A percentile compares a stretch with the other conserved stretches of the same genome.
phyloP scores from a whole-genome alignment of 2,797 vertebrate species.

The Sparidentex hasta region DNA sequence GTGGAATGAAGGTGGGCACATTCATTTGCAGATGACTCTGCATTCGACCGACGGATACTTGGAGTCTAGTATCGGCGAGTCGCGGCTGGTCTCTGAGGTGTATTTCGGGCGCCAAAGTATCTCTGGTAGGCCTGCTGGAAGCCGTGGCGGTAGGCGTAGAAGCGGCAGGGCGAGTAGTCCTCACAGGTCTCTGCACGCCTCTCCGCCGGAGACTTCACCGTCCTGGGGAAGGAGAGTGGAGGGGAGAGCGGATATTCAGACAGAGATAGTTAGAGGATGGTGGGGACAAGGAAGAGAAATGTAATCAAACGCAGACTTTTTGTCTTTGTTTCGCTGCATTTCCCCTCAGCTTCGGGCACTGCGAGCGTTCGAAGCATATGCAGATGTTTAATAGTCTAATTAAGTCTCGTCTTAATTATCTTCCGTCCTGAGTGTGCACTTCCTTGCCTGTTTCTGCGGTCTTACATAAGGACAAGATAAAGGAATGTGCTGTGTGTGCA shows the following conservation, averaged over 20 bases:
- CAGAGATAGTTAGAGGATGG: constrained; percentile 8
- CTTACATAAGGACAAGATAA: constrained; percentile 5
- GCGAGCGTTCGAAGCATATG: constrained; percentile 21
- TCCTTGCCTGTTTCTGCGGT: not conserved
- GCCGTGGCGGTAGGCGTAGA: constrained; percentile 84
- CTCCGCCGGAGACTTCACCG: constrained; percentile 87
- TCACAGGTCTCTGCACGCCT: constrained; percentile 91
- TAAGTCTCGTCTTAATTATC: constrained; percentile 25
- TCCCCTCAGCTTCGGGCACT: not conserved
- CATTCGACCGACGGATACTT: not conserved
- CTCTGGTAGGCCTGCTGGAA: constrained; percentile 87
- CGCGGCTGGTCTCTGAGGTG: constrained; percentile 21
- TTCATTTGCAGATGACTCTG: constrained; percentile 6
- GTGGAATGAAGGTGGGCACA: constrained; percentile 9
- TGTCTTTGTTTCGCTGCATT: not conserved
- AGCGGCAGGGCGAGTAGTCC: constrained; percentile 88
- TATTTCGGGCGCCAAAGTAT: constrained; percentile 81
- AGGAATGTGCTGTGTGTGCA: constrained; percentile 21
- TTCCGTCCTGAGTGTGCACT: not conserved
- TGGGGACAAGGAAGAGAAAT: not conserved
- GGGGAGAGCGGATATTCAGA: not conserved
- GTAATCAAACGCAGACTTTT: constrained; percentile 17
- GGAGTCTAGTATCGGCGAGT: constrained; percentile 58
- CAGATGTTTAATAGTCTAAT: constrained; percentile 33
- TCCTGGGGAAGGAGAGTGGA: constrained; percentile 70